Base-by-base conservation (phyloP, 2,113 vertebrate species). In the Ophthalmolycus amberensis region DNA sequence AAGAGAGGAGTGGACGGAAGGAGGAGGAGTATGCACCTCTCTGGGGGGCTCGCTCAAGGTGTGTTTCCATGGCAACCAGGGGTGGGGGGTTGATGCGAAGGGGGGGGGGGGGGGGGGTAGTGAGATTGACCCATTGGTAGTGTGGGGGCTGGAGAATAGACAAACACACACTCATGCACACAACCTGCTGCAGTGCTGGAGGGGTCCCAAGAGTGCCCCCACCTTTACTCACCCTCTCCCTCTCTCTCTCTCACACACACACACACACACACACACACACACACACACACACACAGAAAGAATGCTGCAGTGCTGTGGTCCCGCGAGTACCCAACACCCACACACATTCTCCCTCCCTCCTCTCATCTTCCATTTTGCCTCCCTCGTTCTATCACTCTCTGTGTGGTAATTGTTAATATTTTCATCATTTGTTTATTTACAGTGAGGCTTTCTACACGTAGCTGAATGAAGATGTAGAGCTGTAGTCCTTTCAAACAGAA, bases 61-160 rank as follows among this genome's bases (percentile, higher is more conserved):
- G 97, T 97, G 98, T 99, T 98, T 95, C 97, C 93, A 97, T 97
- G 95, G 96, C 93, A 96, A 99, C 97, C 75, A 89, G 82, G 95
- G 96, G 96, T 93, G 95, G 94, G 95, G 94, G 95, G 89, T 75
- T 64, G 75, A 75, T 80, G 84, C 27, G 54, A 12, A 15, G 15
- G 22, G 11, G n/a, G 4, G 58, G n/a, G n/a, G n/a, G n/a, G 14
- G 60, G 16, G 95, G 96, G 95, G 95, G 91, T 83, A 95, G 93
- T 87, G 96, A 97, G 97, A 96, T 97, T 98, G 97, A 98, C 97
- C 98, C 96, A 95, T 85, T 93, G 94, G 92, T 96, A 96, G 95
- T 97, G 97, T 96, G 93, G 93, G 93, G 95, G 93, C 94, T 95
- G 92, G 90, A 94, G 85, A 90, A 88, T 67, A 89, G n/a, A 91